phyloP scores from a whole-genome alignment of 2,888 invertebrate genomes.

The Mycalesis mineus region DNA sequence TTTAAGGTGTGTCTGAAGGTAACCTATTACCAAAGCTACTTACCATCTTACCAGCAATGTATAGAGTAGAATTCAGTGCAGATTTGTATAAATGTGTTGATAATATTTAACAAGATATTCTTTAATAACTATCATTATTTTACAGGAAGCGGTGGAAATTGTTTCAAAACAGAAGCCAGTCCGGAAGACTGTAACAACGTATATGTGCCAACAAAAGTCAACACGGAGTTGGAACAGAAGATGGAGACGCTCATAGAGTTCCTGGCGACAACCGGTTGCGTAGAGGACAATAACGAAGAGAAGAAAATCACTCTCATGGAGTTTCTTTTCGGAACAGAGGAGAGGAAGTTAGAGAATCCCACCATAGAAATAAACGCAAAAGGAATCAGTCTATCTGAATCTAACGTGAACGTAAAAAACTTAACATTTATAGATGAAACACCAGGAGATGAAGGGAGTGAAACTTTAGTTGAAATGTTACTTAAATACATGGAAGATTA shows the following conservation, averaged over 20 bases:
- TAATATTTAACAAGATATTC: not conserved
- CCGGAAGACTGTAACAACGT: slow-evolving; percentile 45
- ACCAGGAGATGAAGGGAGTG: slow-evolving; percentile 61
- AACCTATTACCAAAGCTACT: too few relatives aligned
- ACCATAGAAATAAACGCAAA: slow-evolving; percentile 51
- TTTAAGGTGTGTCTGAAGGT: too few relatives aligned
- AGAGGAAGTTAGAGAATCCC: slow-evolving; percentile 48
- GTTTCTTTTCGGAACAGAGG: slow-evolving; percentile 66
- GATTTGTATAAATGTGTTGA: too few relatives aligned
- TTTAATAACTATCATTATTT: not conserved
- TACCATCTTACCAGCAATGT: too few relatives aligned
- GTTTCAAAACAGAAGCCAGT: slow-evolving; percentile 63
- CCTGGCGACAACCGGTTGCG: slow-evolving; percentile 64
- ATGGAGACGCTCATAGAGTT: slow-evolving; percentile 74
- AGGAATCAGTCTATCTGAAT: slow-evolving; percentile 56
- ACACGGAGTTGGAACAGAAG: slow-evolving; percentile 66
- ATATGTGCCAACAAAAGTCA: slow-evolving; percentile 52
- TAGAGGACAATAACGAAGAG: slow-evolving; percentile 58
- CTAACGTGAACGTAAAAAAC: slow-evolving; percentile 59
- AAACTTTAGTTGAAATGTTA: slow-evolving; percentile 66
- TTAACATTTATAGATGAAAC: slow-evolving; percentile 69
- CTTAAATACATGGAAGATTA: slow-evolving; percentile 72
- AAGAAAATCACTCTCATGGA: slow-evolving; percentile 73
- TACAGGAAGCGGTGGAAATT: slow-evolving; percentile 56
- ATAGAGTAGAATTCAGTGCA: too few relatives aligned